phyloP scores from a whole-genome alignment of 1,140 invertebrate species.

The Drosophila pectinifera region DNA sequence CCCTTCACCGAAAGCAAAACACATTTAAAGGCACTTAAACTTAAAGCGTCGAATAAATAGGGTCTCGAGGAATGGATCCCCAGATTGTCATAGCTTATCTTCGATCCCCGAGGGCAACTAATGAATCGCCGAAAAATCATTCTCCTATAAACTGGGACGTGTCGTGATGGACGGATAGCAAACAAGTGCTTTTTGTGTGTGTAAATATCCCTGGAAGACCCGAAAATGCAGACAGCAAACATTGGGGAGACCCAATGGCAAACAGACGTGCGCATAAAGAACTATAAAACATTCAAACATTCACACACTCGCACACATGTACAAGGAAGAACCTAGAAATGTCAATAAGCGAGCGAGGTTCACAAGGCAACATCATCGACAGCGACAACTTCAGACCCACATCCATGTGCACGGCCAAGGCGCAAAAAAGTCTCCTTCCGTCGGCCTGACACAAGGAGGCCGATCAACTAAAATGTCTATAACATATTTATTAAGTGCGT shows the following conservation, averaged over 20 bases:
- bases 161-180: conserved; percentile 16
- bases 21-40: not conserved
- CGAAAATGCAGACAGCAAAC: conserved; percentile 44
- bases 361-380: conserved; percentile 29
- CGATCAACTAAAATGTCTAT: conserved; percentile 50
- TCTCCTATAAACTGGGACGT: conserved; percentile 10
- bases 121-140: conserved; percentile 12
- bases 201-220: conserved; percentile 25
- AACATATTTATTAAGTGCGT: conserved; percentile 45
- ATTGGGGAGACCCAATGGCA: conserved; percentile 33
- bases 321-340: conserved; percentile 45
- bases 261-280: conserved; percentile 20
- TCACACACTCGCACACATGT: not conserved
- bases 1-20: not conserved
- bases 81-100: conserved; percentile 2
- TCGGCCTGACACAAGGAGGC: conserved; percentile 45
- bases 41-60: not conserved
- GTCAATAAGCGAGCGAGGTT: conserved; percentile 36
- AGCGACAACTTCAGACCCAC: conserved; percentile 29
- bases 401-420: conserved; percentile 32
- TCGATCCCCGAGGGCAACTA: conserved; percentile 8
- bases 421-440: conserved; percentile 34
- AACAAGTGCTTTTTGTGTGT: conserved; percentile 34
- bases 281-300: conserved; percentile 21
- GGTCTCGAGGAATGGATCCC: not conserved